Percentiles rank a stretch among this genome's conserved stretches.
Conservation (phyloP, 2,113 vertebrate species). For the Chamaetylas fuelleborni region DNA sequence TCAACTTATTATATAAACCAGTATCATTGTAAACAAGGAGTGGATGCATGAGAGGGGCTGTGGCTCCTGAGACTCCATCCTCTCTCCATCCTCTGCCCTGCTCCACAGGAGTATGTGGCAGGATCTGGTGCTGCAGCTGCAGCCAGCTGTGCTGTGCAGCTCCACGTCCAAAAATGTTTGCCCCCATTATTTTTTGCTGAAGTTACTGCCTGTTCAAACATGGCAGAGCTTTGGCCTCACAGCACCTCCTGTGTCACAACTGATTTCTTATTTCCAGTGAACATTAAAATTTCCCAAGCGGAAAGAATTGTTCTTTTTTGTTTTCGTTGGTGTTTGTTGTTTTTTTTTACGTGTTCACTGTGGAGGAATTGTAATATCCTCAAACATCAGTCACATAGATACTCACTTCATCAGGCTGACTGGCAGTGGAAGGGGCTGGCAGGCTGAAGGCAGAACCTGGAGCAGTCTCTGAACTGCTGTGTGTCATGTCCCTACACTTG, state of each 20-base stretch:
- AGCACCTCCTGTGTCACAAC: background rate
- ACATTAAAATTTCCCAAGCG: background rate
- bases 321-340: background rate
- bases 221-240: background rate
- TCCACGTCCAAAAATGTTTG: background rate
- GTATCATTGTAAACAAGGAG: background rate
- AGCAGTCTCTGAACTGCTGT: background rate
- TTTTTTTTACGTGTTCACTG: background rate
- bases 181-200: background rate
- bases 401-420: background rate
- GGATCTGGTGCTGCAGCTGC: slow-evolving; percentile 3
- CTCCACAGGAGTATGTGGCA: fast-evolving
- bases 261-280: background rate
- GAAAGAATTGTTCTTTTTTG: background rate
- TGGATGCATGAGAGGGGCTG: background rate
- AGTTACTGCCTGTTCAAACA: background rate
- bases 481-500: fast-evolving
- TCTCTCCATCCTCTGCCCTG: background rate
- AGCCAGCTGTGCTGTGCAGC: background rate
- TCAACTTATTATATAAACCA: background rate
- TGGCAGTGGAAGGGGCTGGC: background rate
- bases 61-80: background rate
- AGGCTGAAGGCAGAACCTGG: background rate
- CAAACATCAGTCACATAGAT: fast-evolving
- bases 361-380: background rate